Conservation (phyloP, 2,888 invertebrate species). For the Leptinotarsa peninsularis region DNA sequence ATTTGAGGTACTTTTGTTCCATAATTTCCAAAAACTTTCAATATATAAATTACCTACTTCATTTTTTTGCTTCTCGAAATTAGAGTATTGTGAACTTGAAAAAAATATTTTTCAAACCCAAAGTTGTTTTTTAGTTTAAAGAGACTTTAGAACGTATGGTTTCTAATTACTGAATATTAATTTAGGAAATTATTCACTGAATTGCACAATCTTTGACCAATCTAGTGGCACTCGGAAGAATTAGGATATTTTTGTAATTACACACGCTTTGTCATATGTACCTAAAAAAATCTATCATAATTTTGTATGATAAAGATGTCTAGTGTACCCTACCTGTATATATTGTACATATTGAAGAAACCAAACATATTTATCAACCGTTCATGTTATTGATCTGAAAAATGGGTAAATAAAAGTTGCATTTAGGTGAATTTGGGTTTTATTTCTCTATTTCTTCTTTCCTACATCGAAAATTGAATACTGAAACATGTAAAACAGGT, state of each 20-base stretch:
- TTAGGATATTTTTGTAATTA: slow-evolving; percentile 59
- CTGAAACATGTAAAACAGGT: not conserved
- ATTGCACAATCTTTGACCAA: slow-evolving; percentile 59
- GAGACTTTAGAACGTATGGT: slow-evolving; percentile 3
- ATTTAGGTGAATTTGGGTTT: slow-evolving; percentile 29
- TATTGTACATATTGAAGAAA: slow-evolving; percentile 53
- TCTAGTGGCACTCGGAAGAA: slow-evolving; percentile 57
- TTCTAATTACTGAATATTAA: slow-evolving; percentile 9
- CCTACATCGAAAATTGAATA: not conserved
- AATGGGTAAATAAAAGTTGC: slow-evolving; percentile 40
- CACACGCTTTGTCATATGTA: slow-evolving; percentile 56
- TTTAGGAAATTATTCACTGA: slow-evolving; percentile 20
- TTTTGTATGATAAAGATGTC: slow-evolving; percentile 51
- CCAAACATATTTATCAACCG: slow-evolving; percentile 51
- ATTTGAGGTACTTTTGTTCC: not conserved
- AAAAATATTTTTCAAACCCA: no score
- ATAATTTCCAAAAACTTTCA: not conserved
- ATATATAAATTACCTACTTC: not conserved
- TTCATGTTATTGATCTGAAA: slow-evolving; percentile 52
- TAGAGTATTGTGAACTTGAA: no score
- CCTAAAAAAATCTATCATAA: slow-evolving; percentile 52
- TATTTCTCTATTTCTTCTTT: not conserved
- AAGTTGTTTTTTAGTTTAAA: not conserved
- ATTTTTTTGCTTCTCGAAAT: not conserved
- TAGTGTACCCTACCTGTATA: slow-evolving; percentile 50